These are phyloP conservation scores for Coptotermes formosanus DNA, from an alignment of 1,140 invertebrate species.

Conservation along the genomic window DNA sequence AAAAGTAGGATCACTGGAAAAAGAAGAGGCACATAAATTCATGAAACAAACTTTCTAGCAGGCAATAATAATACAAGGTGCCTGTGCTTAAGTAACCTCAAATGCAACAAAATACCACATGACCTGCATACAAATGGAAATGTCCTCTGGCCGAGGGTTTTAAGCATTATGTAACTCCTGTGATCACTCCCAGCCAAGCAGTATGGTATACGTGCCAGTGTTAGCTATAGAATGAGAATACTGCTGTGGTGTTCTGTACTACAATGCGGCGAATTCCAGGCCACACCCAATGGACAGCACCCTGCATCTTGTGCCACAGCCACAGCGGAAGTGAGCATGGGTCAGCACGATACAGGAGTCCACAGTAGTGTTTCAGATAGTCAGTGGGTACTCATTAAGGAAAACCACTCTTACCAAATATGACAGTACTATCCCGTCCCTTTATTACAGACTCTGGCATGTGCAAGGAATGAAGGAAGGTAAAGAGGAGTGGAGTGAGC, in stretches of 20 bases:
- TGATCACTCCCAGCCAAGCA: not conserved
- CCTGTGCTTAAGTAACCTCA: not conserved
- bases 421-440: too few species aligned
- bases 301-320: conserved; percentile 38
- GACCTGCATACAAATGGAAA: not conserved
- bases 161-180: not conserved
- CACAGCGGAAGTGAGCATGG: conserved; percentile 36
- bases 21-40: not conserved
- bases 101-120: not conserved
- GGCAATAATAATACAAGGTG: conserved; percentile 1
- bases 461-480: too few species aligned
- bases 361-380: conserved; percentile 39
- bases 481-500: too few species aligned
- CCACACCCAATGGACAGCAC: conserved; percentile 41
- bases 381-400: conserved; percentile 38
- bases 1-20: not conserved
- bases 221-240: conserved; percentile 29
- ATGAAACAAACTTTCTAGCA: not conserved
- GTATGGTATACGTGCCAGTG: not conserved
- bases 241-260: conserved; percentile 39
- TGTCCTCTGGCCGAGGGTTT: too few species aligned
- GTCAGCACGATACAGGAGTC: conserved; percentile 28
- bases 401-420: not conserved
- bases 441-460: too few species aligned
- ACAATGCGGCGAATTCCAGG: conserved; percentile 40